Evolutionary conservation across 2,888 invertebrate genomes (phyloP).

Genomic region (Lochmaea capreae): DNA sequence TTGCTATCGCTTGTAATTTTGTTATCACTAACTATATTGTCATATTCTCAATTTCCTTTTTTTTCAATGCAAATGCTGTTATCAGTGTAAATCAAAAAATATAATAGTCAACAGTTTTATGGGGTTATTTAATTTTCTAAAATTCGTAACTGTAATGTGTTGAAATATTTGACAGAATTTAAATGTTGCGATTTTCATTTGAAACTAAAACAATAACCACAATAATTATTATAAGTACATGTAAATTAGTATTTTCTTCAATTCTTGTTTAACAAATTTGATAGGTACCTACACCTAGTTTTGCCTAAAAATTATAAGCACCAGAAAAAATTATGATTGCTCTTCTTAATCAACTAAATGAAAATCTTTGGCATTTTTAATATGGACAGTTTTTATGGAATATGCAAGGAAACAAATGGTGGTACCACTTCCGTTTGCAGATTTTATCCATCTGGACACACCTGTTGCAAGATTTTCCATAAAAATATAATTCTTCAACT

Average conservation of each 20-base stretch:
- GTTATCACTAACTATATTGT: no score
- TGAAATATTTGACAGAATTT: neutral
- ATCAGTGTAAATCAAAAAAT: no score
- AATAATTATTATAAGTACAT: no score
- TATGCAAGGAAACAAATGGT: neutral
- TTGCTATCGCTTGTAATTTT: no score
- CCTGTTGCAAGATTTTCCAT: conserved; percentile 13
- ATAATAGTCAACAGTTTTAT: no score
- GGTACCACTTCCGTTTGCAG: conserved; percentile 10
- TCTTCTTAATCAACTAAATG: neutral
- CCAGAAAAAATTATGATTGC: neutral
- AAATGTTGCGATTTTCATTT: neutral
- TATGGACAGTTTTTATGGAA: neutral
- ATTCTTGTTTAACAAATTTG: neutral
- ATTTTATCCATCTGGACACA: conserved; percentile 1
- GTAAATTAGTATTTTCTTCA: no score
- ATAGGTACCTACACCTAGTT: no score
- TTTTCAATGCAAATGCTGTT: no score
- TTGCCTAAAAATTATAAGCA: no score
- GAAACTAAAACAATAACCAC: neutral
- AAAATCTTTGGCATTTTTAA: neutral
- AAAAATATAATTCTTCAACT: conserved; percentile 15
- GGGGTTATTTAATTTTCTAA: no score
- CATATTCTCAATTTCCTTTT: no score
- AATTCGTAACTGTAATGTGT: no score